These are phyloP conservation scores for Sphaerophoria taeniata DNA, from an alignment of 2,888 invertebrate species.

Conservation along the genomic window DNA sequence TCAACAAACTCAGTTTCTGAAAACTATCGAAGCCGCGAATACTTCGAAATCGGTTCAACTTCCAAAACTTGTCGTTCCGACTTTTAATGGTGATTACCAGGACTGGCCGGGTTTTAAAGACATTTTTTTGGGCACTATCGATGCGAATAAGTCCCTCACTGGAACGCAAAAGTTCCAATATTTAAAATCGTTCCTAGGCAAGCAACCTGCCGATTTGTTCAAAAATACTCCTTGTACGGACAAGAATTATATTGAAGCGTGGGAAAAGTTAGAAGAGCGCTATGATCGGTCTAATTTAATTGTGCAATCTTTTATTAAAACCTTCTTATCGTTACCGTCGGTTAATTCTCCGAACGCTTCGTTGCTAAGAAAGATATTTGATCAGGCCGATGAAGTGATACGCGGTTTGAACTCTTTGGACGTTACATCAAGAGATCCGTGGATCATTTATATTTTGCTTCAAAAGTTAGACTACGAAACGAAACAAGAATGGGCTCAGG, in stretches of 20 bases:
- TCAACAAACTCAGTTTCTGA: conserved; percentile 4
- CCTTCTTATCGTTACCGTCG: conserved; percentile 9
- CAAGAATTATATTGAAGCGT: too few species aligned
- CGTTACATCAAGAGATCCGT: conserved; percentile 20
- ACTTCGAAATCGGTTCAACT: conserved; percentile 4
- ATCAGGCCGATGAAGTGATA: conserved; percentile 10
- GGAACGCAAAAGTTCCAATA: too few species aligned
- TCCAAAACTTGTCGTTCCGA: conserved; percentile 4
- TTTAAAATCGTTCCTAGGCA: too few species aligned
- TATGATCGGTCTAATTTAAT: too few species aligned
- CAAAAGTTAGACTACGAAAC: conserved; percentile 36
- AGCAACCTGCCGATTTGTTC: too few species aligned
- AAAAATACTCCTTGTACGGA: too few species aligned
- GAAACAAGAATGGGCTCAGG: background rate
- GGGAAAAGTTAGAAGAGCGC: too few species aligned
- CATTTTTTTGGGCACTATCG: too few species aligned
- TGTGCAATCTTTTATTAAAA: background rate
- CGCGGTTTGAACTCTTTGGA: conserved; percentile 12
- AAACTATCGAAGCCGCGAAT: background rate
- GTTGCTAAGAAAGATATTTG: background rate
- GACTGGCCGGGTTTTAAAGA: background rate
- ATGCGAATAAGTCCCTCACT: too few species aligned
- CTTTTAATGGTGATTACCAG: conserved; percentile 12
- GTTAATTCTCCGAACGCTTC: background rate
- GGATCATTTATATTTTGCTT: conserved; percentile 39